These are phyloP conservation scores for Vanessa cardui DNA, from an alignment of 2,888 invertebrate species.

Conservation along the genomic window DNA sequence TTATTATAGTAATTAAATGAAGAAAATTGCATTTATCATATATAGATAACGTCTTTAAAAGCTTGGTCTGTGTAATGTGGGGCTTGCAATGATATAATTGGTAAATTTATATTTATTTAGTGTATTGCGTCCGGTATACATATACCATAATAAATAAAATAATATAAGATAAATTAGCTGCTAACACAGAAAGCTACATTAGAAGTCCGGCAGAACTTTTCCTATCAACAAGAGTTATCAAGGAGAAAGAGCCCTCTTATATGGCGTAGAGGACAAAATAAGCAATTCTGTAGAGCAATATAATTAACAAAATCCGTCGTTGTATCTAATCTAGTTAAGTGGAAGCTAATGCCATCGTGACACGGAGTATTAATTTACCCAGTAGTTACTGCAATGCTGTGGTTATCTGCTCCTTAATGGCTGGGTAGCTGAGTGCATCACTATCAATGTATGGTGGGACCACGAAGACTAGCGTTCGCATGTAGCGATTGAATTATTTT, in stretches of 20 bases:
- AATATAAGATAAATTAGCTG: neutral
- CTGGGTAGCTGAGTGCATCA: conserved; percentile 62
- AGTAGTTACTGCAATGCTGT: conserved; percentile 42
- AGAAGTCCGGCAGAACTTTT: neutral
- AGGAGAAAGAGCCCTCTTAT: conserved; percentile 1
- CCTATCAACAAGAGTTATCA: conserved; percentile 1
- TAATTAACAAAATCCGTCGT: conserved; percentile 46
- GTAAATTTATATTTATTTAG: too few relatives aligned
- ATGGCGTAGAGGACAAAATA: conserved; percentile 21
- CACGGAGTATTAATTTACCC: conserved; percentile 63
- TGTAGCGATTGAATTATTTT: neutral
- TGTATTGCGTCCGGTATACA: too few relatives aligned
- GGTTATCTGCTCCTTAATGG: conserved; percentile 70
- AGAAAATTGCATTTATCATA: too few relatives aligned
- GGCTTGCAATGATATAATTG: too few relatives aligned
- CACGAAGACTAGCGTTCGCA: conserved; percentile 30
- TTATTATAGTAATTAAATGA: too few relatives aligned
- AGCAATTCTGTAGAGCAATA: conserved; percentile 40
- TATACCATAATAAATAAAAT: too few relatives aligned
- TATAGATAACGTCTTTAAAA: too few relatives aligned
- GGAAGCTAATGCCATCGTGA: conserved; percentile 70
- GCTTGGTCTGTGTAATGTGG: too few relatives aligned
- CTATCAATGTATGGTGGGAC: conserved; percentile 49
- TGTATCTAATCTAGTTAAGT: conserved; percentile 72
- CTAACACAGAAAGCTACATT: neutral